These are phyloP conservation scores for Temnothorax ravouxi DNA, from an alignment of 2,888 invertebrate genomes.

Conservation along the genomic window DNA sequence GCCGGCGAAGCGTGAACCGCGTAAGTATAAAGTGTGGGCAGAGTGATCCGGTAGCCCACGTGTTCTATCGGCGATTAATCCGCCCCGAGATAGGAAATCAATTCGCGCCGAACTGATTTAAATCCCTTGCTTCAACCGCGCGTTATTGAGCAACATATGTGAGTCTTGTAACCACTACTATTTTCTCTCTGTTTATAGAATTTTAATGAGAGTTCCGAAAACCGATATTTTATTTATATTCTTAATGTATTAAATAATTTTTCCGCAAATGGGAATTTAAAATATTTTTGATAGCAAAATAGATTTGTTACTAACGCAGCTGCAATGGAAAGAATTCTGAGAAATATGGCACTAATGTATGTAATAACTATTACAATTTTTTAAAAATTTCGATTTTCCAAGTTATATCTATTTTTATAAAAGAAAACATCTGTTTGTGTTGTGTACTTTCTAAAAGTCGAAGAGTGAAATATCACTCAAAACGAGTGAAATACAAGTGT, in stretches of 20 bases:
- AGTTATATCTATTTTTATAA: neutral
- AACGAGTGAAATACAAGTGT: too few species aligned
- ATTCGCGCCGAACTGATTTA: slow-evolving; percentile 16
- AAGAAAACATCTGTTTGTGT: neutral
- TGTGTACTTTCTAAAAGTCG: too few species aligned
- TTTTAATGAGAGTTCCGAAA: neutral
- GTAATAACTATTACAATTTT: neutral
- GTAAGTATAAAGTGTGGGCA: slow-evolving; percentile 44
- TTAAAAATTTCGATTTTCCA: neutral
- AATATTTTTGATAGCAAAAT: neutral
- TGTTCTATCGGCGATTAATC: slow-evolving; percentile 52
- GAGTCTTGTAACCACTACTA: neutral
- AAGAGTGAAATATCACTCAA: too few species aligned
- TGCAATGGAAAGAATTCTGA: neutral
- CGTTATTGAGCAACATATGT: neutral
- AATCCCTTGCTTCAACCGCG: neutral
- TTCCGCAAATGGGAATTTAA: neutral
- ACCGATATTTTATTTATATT: neutral
- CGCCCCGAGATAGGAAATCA: slow-evolving; percentile 50
- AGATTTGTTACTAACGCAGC: neutral
- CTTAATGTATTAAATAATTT: neutral
- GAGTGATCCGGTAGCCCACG: slow-evolving; percentile 61
- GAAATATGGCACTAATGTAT: neutral
- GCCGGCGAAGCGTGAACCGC: slow-evolving; percentile 27
- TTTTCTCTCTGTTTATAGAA: neutral